A percentile compares a stretch with the other conserved stretches of the same genome.
phyloP scores from a whole-genome alignment of 1,140 invertebrate species.

The Apis mellifera region DNA sequence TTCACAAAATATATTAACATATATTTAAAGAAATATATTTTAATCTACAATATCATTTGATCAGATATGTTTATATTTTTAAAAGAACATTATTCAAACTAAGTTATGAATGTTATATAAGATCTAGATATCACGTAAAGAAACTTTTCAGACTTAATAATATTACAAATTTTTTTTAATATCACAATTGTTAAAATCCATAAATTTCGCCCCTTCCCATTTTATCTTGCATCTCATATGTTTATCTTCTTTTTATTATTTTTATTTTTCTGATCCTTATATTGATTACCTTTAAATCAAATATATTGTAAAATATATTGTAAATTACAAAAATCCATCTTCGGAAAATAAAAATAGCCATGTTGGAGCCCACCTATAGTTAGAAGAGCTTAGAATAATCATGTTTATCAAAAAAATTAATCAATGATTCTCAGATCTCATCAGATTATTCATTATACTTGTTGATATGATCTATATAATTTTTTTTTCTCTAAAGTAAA shows the following conservation, averaged over 20 bases:
- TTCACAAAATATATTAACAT: not conserved
- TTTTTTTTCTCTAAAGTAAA: constrained; percentile 93
- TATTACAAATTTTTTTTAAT: constrained; percentile 70
- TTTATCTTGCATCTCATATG: not conserved
- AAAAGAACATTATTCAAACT: not conserved
- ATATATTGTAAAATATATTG: not conserved
- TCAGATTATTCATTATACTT: constrained; percentile 71
- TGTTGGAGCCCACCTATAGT: not conserved
- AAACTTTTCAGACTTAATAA: constrained; percentile 52
- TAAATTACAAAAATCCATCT: not conserved
- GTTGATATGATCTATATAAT: constrained; percentile 88
- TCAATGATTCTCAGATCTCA: not conserved
- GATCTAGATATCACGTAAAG: constrained; percentile 69
- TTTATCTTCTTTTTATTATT: not conserved
- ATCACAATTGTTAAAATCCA: constrained; percentile 70
- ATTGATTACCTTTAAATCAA: not conserved
- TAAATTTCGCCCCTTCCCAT: not conserved
- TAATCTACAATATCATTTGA: not conserved
- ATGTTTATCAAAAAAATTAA: not conserved
- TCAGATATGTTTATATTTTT: constrained; percentile 13
- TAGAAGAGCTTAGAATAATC: not conserved
- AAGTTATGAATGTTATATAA: constrained; percentile 42
- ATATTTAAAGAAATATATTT: not conserved
- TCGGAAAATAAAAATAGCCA: not conserved
- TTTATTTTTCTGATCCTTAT: not conserved